Conservation (phyloP, 2,888 invertebrate genomes). For the Athripsodes cinereus region DNA sequence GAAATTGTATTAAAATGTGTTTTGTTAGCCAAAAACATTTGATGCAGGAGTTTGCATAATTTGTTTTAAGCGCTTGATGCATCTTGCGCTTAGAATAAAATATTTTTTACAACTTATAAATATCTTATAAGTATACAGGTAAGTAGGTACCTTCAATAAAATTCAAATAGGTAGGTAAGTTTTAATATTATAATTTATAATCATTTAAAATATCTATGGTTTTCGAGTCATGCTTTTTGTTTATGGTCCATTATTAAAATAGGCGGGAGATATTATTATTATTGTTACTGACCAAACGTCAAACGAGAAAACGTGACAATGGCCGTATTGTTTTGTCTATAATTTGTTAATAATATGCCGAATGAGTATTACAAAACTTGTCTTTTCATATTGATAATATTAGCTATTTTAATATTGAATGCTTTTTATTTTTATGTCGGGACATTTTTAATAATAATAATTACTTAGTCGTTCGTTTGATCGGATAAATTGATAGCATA, state of each 20-base stretch:
- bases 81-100: too few relatives aligned
- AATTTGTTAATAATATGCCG: neutral
- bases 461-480: neutral
- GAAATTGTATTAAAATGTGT: too few relatives aligned
- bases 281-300: neutral
- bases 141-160: too few relatives aligned
- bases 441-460: neutral
- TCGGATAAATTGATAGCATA: neutral
- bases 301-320: slow-evolving; percentile 2
- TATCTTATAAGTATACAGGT: too few relatives aligned
- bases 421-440: neutral
- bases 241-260: slow-evolving; percentile 1
- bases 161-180: too few relatives aligned
- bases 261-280: neutral
- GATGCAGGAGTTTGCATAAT: too few relatives aligned
- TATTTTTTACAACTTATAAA: too few relatives aligned
- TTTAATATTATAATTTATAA: too few relatives aligned
- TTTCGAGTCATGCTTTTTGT: neutral
- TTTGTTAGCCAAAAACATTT: too few relatives aligned
- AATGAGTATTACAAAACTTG: neutral
- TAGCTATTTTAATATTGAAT: neutral
- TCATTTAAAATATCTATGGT: too few relatives aligned
- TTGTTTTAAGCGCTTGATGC: too few relatives aligned
- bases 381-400: too few relatives aligned
- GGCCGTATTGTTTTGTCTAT: neutral